These are phyloP conservation scores for Cricetomys ansorgei DNA, from an alignment of 2,113 vertebrate species.

Conservation along the genomic window DNA sequence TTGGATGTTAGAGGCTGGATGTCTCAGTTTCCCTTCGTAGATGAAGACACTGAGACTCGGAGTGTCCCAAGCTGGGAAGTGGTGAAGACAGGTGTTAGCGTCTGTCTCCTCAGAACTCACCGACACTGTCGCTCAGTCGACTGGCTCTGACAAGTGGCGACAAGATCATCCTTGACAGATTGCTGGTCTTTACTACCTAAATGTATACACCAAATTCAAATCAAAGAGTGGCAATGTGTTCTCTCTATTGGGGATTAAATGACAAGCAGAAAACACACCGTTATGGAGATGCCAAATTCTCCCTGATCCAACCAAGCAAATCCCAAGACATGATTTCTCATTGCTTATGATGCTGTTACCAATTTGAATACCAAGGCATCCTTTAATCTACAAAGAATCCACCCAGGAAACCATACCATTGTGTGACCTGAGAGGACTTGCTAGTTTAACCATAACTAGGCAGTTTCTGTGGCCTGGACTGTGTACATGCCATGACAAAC, in stretches of 20 bases:
- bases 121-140: accelerated
- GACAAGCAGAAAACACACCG: neutral
- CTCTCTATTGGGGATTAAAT: neutral
- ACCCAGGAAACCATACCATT: neutral
- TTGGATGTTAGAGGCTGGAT: too few relatives aligned
- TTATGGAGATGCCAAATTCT: neutral
- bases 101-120: neutral
- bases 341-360: too few relatives aligned
- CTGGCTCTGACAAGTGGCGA: too few relatives aligned
- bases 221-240: neutral
- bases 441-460: neutral
- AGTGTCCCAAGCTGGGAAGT: neutral
- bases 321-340: accelerated
- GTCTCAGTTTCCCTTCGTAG: neutral
- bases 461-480: neutral
- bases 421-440: neutral
- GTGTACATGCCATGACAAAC: accelerated
- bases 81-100: neutral
- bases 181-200: neutral
- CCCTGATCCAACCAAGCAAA: neutral
- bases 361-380: neutral
- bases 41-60: neutral
- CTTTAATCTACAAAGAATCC: neutral
- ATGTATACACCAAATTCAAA: neutral
- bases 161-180: too few relatives aligned